Conservation (phyloP, 1,140 invertebrate genomes). For the Temnothorax curvispinosus region DNA sequence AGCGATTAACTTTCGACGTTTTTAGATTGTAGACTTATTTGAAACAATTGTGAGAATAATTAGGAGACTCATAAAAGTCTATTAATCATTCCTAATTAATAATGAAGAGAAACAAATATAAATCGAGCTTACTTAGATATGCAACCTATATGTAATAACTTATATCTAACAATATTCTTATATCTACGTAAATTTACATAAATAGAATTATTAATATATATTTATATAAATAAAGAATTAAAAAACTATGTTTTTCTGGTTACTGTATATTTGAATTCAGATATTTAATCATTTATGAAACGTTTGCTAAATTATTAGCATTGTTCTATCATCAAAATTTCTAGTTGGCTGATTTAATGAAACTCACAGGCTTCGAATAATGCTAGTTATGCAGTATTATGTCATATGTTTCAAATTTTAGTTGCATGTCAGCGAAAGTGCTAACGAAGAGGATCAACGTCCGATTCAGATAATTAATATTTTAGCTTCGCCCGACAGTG, state of each 20-base stretch:
- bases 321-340: neutral
- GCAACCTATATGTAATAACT: too few species aligned
- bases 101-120: neutral
- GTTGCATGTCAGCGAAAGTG: slow-evolving; percentile 28
- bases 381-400: neutral
- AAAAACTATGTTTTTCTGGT: neutral
- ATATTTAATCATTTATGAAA: neutral
- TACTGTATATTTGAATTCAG: neutral
- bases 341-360: neutral
- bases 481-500: slow-evolving; percentile 12
- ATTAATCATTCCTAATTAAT: neutral
- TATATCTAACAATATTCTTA: neutral
- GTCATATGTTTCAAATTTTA: slow-evolving; percentile 3
- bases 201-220: neutral
- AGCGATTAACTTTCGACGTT: slow-evolving; percentile 35
- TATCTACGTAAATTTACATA: neutral
- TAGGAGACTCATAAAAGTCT: neutral
- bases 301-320: neutral
- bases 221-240: neutral
- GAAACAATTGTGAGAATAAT: neutral
- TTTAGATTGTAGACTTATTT: neutral
- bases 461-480: slow-evolving; percentile 25
- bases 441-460: slow-evolving; percentile 24
- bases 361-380: slow-evolving; percentile 2
- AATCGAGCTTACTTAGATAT: neutral